Base-by-base conservation (phyloP, 2,113 vertebrate species). In the Rana temporaria region DNA sequence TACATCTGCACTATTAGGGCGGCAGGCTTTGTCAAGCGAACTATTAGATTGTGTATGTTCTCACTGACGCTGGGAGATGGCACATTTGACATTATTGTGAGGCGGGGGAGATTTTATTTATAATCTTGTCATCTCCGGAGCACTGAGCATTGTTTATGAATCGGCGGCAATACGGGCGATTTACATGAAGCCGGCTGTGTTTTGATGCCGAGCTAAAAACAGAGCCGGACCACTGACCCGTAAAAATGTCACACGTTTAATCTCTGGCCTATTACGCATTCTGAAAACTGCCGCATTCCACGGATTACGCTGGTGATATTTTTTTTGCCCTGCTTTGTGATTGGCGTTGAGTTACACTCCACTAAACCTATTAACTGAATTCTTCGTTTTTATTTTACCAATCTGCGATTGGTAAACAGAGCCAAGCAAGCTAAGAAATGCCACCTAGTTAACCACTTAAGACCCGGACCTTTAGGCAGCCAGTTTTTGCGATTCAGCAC, bases 211-310 rank as follows among this genome's bases (percentile, higher is more conserved):
- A 19, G 70, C 53, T 69, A n/a, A 5, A 68, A 30, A 42, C 30
- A 42, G 70, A 48, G 42, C 42, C 42, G 42, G 42, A 48, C 2
- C 24, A 17, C 70, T 73, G 70, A 73, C 70, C 70, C 70, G 30
- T 57, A 32, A 73, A 55, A 73, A 73, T 56, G 70, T 73, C 70
- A 73, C 20, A 19, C 53, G 19, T n/a, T 73, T 73, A 73, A 73
- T 73, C 70, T 57, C 52, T 73, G 70, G 52, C 70, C 70, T 73
- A 34, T 57, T 67, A 67, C 32, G 34, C 38, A 17, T 15, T 17
- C 32, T 32, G 30, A 19, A 67, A 67, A n/a, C 26, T 32, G 30
- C 18, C 19, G 65, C 65, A 34, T 66, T 34, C 64, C 34, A 34
- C 24, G 16, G 17, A 34, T 19, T 34, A 8, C 30, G 17, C 17